Base-by-base conservation (phyloP, 64 coral and sea anemone species). In the Montipora capricornis region DNA sequence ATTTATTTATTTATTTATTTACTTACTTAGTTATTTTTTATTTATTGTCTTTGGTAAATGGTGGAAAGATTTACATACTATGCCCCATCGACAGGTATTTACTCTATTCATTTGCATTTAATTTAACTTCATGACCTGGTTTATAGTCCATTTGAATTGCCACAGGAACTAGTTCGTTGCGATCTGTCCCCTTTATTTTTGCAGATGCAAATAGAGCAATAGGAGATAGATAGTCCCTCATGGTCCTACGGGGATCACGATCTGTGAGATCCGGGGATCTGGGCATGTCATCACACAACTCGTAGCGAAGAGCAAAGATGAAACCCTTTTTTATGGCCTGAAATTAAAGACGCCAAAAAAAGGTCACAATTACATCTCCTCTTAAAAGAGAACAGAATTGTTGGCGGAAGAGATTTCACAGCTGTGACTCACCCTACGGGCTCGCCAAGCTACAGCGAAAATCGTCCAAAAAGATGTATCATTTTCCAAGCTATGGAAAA, bases 131-230 rank as follows among this genome's bases (percentile, higher is more conserved):
- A 26, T 26, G 26, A 26, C 26, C 74, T 47, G 87, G 70, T 55
- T 5, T 44, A 45, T 89, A 77, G 74, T 89, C 73, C 87, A 89
- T 89, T 78, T 89, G 87, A 47, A 89, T 89, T 49, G 87, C 87
- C 8, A 89, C 87, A 15, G 87, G 87, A 50, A 80, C 79, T 20
- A 74, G 49, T 47, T 74, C 49, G 0, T 26, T 26, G 53, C 11
- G 9, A 9, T 52, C 4, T 11, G n/a, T 4, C 10, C 44, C 49
- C 15, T 44, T 13, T 74, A 6, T 8, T 10, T 16, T 19, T 11
- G 8, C 57, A 70, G 91, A 93, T 16, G 83, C 82, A 93, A 93
- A 93, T 57, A 93, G 59, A 24, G 91, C 91, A 17, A 93, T 93
- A 57, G 91, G 82, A 64, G 91, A 93, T 9, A 85, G 57, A 47